Conservation (phyloP, 2,888 invertebrate species). For the Torymus aiolomorphi region DNA sequence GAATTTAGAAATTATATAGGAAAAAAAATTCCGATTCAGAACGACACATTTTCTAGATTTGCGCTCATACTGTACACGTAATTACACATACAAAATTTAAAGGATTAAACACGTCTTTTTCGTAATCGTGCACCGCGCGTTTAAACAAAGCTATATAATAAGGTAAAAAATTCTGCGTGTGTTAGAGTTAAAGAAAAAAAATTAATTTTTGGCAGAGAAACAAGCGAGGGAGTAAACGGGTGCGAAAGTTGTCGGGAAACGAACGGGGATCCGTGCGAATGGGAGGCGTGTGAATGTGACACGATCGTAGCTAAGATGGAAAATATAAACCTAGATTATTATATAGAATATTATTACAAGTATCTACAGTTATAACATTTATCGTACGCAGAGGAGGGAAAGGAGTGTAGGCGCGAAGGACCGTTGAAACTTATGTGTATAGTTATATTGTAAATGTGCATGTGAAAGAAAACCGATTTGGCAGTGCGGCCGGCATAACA, state of each 20-base stretch:
- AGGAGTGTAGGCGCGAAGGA: slow-evolving; percentile 51
- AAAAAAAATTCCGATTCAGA: not conserved
- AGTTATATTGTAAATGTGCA: slow-evolving; percentile 61
- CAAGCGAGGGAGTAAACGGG: not conserved
- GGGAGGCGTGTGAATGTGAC: slow-evolving; percentile 5
- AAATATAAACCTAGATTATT: slow-evolving; percentile 69
- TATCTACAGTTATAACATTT: slow-evolving; percentile 64
- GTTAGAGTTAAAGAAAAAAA: slow-evolving; percentile 33
- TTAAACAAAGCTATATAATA: slow-evolving; percentile 34
- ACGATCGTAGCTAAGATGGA: slow-evolving; percentile 42
- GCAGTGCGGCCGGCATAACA: slow-evolving; percentile 49
- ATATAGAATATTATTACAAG: slow-evolving; percentile 67
- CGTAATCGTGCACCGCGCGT: slow-evolving; percentile 43
- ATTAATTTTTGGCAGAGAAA: slow-evolving; percentile 35
- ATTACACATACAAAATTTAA: slow-evolving; percentile 46
- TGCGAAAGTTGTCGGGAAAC: slow-evolving; percentile 9
- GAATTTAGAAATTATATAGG: slow-evolving; percentile 18
- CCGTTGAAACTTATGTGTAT: slow-evolving; percentile 59
- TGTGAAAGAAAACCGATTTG: slow-evolving; percentile 57
- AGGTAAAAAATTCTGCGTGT: slow-evolving; percentile 35
- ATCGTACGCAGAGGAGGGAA: slow-evolving; percentile 55
- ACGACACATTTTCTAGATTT: slow-evolving; percentile 56
- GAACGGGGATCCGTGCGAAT: slow-evolving; percentile 13
- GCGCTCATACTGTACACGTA: slow-evolving; percentile 46
- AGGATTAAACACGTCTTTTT: slow-evolving; percentile 29